Evolutionary conservation across 1,140 invertebrate genomes (phyloP).

Genomic region (Drosophila azteca): DNA sequence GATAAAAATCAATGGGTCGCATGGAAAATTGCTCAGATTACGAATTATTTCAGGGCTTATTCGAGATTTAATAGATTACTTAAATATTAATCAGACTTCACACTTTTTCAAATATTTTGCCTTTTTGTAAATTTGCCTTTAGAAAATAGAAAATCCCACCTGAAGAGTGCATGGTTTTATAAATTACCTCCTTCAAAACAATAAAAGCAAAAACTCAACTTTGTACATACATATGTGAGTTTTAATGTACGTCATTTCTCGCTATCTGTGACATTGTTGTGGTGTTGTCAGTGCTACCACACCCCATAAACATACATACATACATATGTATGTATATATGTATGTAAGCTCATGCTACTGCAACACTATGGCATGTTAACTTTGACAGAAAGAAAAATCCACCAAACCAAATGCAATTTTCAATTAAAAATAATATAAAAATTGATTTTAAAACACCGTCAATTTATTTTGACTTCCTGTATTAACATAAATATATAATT

Average conservation of each 20-base stretch:
- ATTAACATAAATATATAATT: conserved; percentile 2
- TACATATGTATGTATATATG: no score
- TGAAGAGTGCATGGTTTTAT: no score
- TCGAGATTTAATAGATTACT: no score
- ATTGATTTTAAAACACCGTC: conserved; percentile 35
- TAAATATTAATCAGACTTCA: no score
- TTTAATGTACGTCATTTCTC: conserved; percentile 8
- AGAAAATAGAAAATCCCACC: no score
- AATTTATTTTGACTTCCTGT: conserved; percentile 59
- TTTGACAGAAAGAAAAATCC: conserved; percentile 19
- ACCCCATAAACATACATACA: conserved; percentile 2
- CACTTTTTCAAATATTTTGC: no score
- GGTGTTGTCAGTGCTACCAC: conserved; percentile 20
- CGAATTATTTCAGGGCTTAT: no score
- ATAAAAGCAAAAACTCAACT: neutral
- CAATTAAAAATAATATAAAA: conserved; percentile 60
- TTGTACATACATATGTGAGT: no score
- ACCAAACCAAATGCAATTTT: conserved; percentile 36
- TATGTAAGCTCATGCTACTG: conserved; percentile 26
- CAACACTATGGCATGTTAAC: conserved; percentile 48
- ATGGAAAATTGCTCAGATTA: no score
- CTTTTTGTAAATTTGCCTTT: no score
- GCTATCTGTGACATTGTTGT: conserved; percentile 30
- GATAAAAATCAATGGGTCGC: no score
- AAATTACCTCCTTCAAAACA: neutral